A percentile compares a stretch with the other conserved stretches of the same genome.
Evolutionary conservation across 1,140 invertebrate species (phyloP).

Genomic region (Trachelipus rathkii): DNA sequence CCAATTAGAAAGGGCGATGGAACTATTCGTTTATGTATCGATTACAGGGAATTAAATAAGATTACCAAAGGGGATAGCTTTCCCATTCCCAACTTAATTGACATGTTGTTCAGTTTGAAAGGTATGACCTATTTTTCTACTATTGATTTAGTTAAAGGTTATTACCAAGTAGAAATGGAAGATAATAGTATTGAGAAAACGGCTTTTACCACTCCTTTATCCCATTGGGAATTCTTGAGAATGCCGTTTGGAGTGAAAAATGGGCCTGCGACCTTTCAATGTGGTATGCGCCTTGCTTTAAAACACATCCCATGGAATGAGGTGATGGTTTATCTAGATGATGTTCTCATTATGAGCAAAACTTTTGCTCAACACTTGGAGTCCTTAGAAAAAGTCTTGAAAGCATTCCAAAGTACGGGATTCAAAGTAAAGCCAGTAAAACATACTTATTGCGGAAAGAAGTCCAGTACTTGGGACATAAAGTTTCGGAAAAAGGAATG

Average conservation of each 20-base stretch:
- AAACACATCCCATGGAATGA: not conserved
- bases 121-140: conserved; percentile 13
- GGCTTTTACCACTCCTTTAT: conserved; percentile 17
- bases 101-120: not conserved
- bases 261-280: not conserved
- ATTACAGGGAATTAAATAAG: no score
- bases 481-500: not conserved
- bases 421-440: not conserved
- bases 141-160: conserved; percentile 23
- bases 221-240: conserved; percentile 17
- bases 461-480: not conserved
- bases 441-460: not conserved
- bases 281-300: not conserved
- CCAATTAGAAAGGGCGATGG: no score
- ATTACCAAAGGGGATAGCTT: no score
- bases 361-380: not conserved
- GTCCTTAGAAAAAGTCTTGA: not conserved
- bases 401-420: not conserved
- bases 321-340: not conserved
- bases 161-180: conserved; percentile 25
- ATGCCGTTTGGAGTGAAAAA: conserved; percentile 26
- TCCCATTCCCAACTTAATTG: conserved; percentile 4
- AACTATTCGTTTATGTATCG: no score
- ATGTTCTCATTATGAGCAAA: not conserved
- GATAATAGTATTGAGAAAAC: conserved; percentile 14